Evolutionary conservation across 2,797 vertebrate genomes (phyloP), one percentile per base, ranked within the genome.

Genomic region (Pseudocheirus occidentalis): DNA sequence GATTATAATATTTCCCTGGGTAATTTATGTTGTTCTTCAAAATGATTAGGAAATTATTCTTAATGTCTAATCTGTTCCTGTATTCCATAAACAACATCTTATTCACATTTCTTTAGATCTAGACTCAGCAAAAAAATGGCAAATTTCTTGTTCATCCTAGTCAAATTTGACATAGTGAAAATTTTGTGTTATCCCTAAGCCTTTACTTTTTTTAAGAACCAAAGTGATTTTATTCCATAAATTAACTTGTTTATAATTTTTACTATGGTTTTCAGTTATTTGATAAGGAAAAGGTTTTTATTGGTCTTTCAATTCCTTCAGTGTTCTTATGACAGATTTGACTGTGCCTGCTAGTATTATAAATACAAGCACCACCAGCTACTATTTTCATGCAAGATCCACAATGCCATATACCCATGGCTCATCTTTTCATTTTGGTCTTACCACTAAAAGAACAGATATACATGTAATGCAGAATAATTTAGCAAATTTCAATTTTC

Each of bases 361-460:
- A 16, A 16, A 5, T 6, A n/a, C n/a, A 73, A 40, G 14, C n/a
- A 62, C 31, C 59, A 62, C 59, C 27, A 28, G 28, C 28, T 62
- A 62, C 59, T 62, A 10, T 59, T n/a, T 99, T 99, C 99, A 98
- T 99, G 98, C 99, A 99, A 96, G 99, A 99, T n/a, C 99, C 99
- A 96, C 99, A 99, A 97, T 99, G 99, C 99, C 99, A 99, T 98
- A 99, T 99, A 89, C 99, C 99, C 55, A 99, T 99, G 94, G 99
- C 99, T 98, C 98, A 99, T 98, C 99, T 99, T 99, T 99, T 99
- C 99, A 99, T 99, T 98, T 99, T 99, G 54, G 99, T 99, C 99
- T 99, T 99, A 94, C 99, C 99, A 87, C 99, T 99, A 99, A 99
- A 99, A 90, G 99, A 99, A 98, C 99, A 99, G 96, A 99, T 99